These are phyloP conservation scores for Eulemur coronatus DNA, from an alignment of 2,797 vertebrate species.

Conservation along the genomic window DNA sequence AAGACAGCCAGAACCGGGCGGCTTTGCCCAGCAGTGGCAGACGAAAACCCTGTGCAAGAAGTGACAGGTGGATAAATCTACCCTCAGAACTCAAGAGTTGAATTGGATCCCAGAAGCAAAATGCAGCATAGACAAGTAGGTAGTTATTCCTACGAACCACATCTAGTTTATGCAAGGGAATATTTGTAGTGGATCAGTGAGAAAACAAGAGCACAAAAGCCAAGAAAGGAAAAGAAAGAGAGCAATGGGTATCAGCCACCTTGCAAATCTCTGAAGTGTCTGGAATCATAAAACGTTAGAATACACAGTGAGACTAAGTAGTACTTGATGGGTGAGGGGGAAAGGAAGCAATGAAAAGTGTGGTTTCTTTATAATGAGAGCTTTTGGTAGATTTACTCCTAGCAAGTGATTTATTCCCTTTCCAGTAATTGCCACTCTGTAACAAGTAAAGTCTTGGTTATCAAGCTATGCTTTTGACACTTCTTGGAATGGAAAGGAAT, in stretches of 20 bases:
- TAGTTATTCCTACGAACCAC: background rate
- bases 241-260: background rate
- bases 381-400: background rate
- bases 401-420: background rate
- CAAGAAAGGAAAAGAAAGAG: background rate
- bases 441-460: slow-evolving; percentile 9
- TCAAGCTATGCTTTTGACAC: background rate
- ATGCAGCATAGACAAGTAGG: background rate
- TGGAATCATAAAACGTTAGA: background rate
- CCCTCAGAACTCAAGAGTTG: background rate
- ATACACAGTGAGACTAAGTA: background rate
- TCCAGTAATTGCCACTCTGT: background rate
- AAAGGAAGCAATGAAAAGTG: background rate
- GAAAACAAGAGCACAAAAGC: background rate
- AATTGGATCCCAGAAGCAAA: background rate
- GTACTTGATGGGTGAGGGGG: background rate
- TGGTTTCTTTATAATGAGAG: background rate
- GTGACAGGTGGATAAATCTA: background rate
- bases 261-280: background rate
- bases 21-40: background rate
- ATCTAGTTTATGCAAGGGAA: background rate
- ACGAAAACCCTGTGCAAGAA: background rate
- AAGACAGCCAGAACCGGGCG: background rate
- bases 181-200: background rate
- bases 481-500: slow-evolving; percentile 9